A percentile compares a stretch with the other conserved stretches of the same genome.
phyloP scores from a whole-genome alignment of 2,888 invertebrate genomes.

The Amphipyra berbera region DNA sequence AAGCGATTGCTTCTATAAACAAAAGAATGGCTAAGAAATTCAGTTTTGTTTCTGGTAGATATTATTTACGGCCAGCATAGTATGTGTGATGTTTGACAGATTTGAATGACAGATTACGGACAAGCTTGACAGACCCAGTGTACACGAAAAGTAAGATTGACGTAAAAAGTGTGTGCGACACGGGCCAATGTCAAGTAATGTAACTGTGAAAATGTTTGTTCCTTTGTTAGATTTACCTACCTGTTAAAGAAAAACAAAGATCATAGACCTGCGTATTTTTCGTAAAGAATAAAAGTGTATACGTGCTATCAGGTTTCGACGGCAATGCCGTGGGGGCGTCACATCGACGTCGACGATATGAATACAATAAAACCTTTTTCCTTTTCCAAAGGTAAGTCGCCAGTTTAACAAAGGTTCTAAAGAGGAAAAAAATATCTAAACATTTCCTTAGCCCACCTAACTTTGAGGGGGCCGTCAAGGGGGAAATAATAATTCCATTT shows the following conservation, averaged over 20 bases:
- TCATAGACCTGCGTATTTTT: conserved; percentile 39
- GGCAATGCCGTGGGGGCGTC: conserved; percentile 48
- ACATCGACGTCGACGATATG: conserved; percentile 40
- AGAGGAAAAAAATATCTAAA: conserved; percentile 52
- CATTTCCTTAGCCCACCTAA: conserved; percentile 56
- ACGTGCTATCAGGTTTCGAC: conserved; percentile 44
- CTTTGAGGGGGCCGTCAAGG: conserved; percentile 54
- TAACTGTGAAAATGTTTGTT: conserved; percentile 5
- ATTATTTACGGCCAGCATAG: conserved; percentile 4
- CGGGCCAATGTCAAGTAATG: neutral
- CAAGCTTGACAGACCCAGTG: neutral
- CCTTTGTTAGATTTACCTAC: conserved; percentile 4
- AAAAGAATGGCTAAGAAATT: conserved; percentile 4
- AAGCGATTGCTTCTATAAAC: conserved; percentile 6
- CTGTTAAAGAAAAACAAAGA: conserved; percentile 18
- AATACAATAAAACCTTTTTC: conserved; percentile 57
- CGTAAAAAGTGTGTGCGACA: neutral
- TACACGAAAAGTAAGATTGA: neutral
- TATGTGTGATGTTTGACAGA: conserved; percentile 6
- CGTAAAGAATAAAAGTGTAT: conserved; percentile 37
- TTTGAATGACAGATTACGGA: neutral
- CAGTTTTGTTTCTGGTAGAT: conserved; percentile 10
- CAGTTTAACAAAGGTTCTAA: conserved; percentile 43
- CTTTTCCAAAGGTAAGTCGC: conserved; percentile 42
- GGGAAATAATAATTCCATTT: conserved; percentile 73